Evolutionary conservation across 2,797 vertebrate genomes (phyloP).

Genomic region (Remorina albescens): DNA sequence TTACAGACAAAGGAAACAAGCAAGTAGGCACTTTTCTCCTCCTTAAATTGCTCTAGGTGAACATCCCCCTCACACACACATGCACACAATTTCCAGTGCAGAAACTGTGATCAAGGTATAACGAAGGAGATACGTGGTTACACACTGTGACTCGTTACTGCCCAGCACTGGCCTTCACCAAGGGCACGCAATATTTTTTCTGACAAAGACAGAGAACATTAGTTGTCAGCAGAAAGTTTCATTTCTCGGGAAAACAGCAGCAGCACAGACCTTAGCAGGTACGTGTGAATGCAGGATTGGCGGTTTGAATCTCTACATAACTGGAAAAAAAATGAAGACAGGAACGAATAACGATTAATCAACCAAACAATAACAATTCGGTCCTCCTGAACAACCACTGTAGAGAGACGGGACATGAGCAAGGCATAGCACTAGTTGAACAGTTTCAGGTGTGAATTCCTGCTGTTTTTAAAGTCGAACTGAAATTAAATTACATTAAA

Average conservation of each 20-base stretch:
- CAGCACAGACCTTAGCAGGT: constrained; percentile 17
- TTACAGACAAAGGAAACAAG: constrained; percentile 64
- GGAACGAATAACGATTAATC: background rate
- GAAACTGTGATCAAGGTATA: constrained; percentile 75
- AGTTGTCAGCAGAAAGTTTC: constrained; percentile 68
- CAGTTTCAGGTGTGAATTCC: background rate
- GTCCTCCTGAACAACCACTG: background rate
- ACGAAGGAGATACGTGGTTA: constrained; percentile 67
- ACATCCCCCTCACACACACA: background rate
- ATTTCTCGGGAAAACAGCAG: constrained; percentile 41
- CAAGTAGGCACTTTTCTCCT: constrained; percentile 74
- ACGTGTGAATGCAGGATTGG: constrained; percentile 23
- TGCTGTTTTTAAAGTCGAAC: background rate
- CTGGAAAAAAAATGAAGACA: background rate
- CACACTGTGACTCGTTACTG: constrained; percentile 56
- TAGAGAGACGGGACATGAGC: no score
- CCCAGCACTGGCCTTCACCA: constrained; percentile 65
- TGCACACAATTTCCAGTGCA: constrained; percentile 24
- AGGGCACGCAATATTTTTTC: constrained; percentile 69
- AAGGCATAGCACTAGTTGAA: background rate
- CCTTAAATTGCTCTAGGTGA: constrained; percentile 54
- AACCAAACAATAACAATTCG: no score
- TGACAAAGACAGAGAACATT: constrained; percentile 69
- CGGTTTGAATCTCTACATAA: constrained; percentile 24
- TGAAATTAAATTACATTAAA: background rate